Evolutionary conservation across 2,888 invertebrate species (phyloP), one percentile per base, ranked within the genome.

Genomic region (Cheilosia soror): DNA sequence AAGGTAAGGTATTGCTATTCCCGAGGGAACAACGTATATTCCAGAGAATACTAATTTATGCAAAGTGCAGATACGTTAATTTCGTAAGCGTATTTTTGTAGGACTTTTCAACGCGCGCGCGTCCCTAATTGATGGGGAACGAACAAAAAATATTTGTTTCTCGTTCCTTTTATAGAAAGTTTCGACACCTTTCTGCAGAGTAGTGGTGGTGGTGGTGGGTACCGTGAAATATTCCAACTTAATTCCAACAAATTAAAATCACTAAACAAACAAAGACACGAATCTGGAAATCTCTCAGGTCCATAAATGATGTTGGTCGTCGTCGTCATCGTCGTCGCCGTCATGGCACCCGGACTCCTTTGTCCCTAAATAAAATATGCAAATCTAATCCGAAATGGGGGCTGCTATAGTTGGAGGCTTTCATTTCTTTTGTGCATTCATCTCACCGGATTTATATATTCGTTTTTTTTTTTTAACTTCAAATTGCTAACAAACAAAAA

Each of bases 241-340:
- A 84, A 80, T 80, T 80, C 75, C 84, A 84, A 76, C 69, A 80
- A 84, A 84, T 84, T 84, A 80, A 80, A 84, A 80, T 84, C 80
- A 80, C 84, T 84, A 71, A 75, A 53, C 84, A 80, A 80, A 80
- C 75, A 84, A 37, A 27, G 71, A 33, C 55, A 65, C 53, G 75
- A 80, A 84, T 80, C 84, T 76, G 15, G 55, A 58, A 58, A 69
- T 37, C 53, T 63, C 57, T 40, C 31, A 25, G 77, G 69, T 63
- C 77, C 77, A 65, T 63, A 49, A 69, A 79, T 62, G 40, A 66
- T 76, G 49, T 37, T 58, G 75, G 25, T 57, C 13, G 47, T 49
- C 55, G n/a, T 60, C 69, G 60, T 58, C 27, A 29, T 66, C 15
- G 31, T 58, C 57, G 15, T 47, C 15, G 44, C 5, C 44, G 15